A percentile compares a stretch with the other conserved stretches of the same genome.
These are phyloP conservation scores for Numida meleagris DNA, from an alignment of 2,113 vertebrate species.

Conservation along the genomic window DNA sequence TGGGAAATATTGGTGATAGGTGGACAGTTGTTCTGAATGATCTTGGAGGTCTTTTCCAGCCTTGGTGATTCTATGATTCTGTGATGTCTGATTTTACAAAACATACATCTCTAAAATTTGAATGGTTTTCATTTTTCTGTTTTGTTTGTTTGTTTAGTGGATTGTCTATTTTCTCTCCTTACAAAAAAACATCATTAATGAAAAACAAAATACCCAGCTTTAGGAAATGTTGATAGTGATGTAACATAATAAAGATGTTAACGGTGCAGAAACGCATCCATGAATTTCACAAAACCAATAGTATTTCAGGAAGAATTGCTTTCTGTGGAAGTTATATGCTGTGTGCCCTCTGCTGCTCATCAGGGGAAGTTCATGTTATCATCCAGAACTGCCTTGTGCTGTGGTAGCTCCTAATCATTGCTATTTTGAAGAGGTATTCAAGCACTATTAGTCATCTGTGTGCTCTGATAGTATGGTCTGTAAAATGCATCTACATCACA, in stretches of 20 bases:
- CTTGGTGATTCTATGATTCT: no score
- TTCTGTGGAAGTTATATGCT: background rate
- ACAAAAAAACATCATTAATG: background rate
- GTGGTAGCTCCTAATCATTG: background rate
- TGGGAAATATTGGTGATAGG: no score
- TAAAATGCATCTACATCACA: background rate
- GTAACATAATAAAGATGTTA: background rate
- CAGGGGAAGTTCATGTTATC: background rate
- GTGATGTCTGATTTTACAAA: background rate
- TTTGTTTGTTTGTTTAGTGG: background rate
- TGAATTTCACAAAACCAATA: background rate
- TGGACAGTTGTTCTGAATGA: no score
- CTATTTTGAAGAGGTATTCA: background rate
- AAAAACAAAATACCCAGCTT: background rate
- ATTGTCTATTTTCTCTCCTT: background rate
- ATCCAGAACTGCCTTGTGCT: no score
- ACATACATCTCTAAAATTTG: background rate
- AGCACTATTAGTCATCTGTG: background rate
- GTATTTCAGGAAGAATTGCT: background rate
- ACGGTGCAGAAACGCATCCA: background rate
- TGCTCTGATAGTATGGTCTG: background rate
- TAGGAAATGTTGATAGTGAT: background rate
- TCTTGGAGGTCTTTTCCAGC: no score
- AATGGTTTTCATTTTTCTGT: background rate
- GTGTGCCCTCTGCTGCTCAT: constrained; percentile 30